Percentiles rank a stretch among this genome's conserved stretches.
Conservation (phyloP, 2,113 vertebrate species). For the Lampris megalopsis region DNA sequence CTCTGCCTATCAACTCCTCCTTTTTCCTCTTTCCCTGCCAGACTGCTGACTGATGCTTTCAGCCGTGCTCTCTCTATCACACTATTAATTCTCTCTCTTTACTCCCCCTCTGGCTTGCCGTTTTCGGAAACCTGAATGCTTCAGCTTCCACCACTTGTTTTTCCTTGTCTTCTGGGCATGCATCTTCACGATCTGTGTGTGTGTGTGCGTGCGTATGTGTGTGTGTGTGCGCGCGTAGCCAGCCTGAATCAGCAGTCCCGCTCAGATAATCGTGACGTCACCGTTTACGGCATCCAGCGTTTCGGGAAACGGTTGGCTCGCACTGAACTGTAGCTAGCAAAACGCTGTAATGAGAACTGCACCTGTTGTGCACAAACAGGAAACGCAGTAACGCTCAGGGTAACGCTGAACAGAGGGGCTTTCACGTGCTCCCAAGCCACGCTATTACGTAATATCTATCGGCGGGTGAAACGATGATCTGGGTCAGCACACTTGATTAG, state of each 20-base stretch:
- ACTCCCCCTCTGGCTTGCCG: conserved; percentile 25
- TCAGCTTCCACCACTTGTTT: conserved; percentile 27
- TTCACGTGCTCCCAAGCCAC: neutral
- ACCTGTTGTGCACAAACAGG: neutral
- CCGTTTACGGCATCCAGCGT: neutral
- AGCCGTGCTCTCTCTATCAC: conserved; percentile 7
- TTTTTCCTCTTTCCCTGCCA: conserved; percentile 24
- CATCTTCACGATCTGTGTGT: conserved; percentile 7
- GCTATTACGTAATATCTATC: neutral
- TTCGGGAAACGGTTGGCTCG: conserved; percentile 19
- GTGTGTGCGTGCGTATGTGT: conserved; percentile 11
- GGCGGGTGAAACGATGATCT: neutral
- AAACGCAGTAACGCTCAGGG: neutral
- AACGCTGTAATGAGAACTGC: conserved; percentile 37
- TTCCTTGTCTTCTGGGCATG: conserved; percentile 44
- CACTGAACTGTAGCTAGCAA: conserved; percentile 16
- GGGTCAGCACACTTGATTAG: neutral
- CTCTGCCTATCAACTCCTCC: conserved; percentile 44
- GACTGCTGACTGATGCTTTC: conserved; percentile 63
- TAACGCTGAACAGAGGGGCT: neutral
- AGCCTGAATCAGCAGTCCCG: conserved; percentile 1
- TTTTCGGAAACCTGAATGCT: conserved; percentile 59
- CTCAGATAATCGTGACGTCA: neutral
- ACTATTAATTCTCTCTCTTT: conserved; percentile 23
- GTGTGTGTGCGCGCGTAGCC: conserved; percentile 32